Conservation (phyloP, 2,888 invertebrate species). For the Drosophila suboccidentalis region DNA sequence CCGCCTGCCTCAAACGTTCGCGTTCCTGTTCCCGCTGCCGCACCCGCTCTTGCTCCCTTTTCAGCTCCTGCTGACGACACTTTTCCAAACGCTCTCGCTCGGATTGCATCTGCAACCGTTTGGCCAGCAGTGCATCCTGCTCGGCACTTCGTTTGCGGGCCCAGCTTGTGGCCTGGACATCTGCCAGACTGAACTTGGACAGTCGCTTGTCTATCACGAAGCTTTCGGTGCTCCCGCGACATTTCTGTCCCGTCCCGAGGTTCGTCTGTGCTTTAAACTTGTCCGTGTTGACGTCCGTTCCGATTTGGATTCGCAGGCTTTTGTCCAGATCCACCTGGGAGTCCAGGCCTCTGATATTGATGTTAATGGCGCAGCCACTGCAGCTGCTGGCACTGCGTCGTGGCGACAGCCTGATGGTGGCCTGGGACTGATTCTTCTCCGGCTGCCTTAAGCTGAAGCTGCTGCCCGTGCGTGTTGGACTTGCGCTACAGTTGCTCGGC, state of each 20-base stretch:
- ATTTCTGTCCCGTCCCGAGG: not conserved
- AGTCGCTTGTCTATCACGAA: slow-evolving; percentile 70
- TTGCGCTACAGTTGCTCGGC: slow-evolving; percentile 2
- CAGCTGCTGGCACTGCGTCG: slow-evolving; percentile 43
- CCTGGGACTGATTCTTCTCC: slow-evolving; percentile 12
- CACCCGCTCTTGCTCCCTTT: slow-evolving; percentile 25
- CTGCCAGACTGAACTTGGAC: slow-evolving; percentile 63
- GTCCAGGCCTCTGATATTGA: slow-evolving; percentile 64
- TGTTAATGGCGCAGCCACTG: slow-evolving; percentile 77
- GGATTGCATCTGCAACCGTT: slow-evolving; percentile 13
- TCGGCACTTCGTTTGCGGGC: not conserved
- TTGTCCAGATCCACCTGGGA: slow-evolving; percentile 47
- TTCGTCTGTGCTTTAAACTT: not conserved
- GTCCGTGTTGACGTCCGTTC: slow-evolving; percentile 55
- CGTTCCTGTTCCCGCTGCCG: slow-evolving; percentile 42
- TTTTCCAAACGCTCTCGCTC: slow-evolving; percentile 14
- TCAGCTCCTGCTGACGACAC: slow-evolving; percentile 23
- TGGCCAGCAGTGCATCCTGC: slow-evolving; percentile 5
- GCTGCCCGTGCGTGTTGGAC: no score
- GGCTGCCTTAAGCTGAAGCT: slow-evolving; percentile 4
- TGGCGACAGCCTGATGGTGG: slow-evolving; percentile 21
- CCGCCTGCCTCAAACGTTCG: slow-evolving; percentile 38
- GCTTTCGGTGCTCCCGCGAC: slow-evolving; percentile 16
- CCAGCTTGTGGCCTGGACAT: slow-evolving; percentile 4
- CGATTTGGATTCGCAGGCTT: slow-evolving; percentile 72